These are phyloP conservation scores for Scytalopus superciliaris DNA, from an alignment of 2,113 vertebrate genomes.

Conservation along the genomic window DNA sequence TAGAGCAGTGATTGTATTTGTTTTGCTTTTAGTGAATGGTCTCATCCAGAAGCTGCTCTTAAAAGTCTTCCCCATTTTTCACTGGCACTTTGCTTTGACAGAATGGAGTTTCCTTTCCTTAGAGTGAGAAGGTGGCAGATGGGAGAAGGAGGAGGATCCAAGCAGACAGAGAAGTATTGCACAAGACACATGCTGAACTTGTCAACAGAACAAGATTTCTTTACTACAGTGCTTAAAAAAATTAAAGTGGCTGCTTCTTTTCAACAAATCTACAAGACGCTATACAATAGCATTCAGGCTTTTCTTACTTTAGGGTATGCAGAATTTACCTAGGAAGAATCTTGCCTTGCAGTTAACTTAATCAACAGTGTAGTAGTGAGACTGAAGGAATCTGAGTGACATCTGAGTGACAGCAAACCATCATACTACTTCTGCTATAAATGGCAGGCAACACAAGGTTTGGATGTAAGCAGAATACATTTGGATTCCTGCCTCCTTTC, in stretches of 20 bases:
- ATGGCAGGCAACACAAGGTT: not conserved
- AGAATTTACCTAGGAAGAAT: not conserved
- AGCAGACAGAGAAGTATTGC: slow-evolving; percentile 39
- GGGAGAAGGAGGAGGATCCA: slow-evolving; percentile 51
- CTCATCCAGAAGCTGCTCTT: not conserved
- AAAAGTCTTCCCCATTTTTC: slow-evolving; percentile 26
- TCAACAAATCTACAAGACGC: not conserved
- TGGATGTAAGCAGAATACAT: not conserved
- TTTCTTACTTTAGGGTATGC: not conserved
- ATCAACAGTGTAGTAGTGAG: not conserved
- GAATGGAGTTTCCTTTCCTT: slow-evolving; percentile 44
- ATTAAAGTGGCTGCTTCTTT: not conserved
- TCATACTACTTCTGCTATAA: not conserved
- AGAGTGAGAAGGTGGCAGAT: slow-evolving; percentile 54
- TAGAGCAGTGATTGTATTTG: not conserved
- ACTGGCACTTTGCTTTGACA: slow-evolving; percentile 40
- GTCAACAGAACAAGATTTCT: slow-evolving; percentile 65
- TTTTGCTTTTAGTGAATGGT: not conserved
- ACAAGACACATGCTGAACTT: slow-evolving; percentile 38
- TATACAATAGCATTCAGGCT: not conserved
- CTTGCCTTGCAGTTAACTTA: not conserved
- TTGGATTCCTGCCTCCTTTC: not conserved
- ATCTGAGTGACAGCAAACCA: slow-evolving; percentile 9
- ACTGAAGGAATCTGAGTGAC: not conserved
- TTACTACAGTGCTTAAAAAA: slow-evolving; percentile 55